A percentile compares a stretch with the other conserved stretches of the same genome.
These are phyloP conservation scores for Aphaenogaster floridana DNA, from an alignment of 1,140 invertebrate species.

Conservation along the genomic window DNA sequence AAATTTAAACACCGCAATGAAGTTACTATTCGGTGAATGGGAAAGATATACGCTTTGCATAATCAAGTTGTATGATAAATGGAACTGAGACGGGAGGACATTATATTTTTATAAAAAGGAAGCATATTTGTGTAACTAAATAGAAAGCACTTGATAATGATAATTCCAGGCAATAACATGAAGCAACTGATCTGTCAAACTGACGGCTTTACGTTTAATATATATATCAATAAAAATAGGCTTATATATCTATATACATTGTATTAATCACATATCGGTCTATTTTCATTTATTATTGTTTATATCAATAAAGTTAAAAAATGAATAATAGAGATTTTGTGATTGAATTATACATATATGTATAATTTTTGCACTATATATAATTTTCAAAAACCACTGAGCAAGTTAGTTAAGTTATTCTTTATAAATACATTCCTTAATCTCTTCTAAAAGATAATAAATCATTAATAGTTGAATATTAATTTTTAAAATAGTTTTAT, in stretches of 20 bases:
- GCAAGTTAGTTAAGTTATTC: no score
- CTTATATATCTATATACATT: no score
- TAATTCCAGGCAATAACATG: background rate
- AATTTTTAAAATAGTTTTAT: no score
- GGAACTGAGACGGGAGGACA: conserved; percentile 58
- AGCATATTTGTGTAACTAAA: background rate
- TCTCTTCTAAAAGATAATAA: no score
- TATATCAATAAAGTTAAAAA: background rate
- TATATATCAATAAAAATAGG: background rate
- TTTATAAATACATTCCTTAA: no score
- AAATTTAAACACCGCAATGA: conserved; percentile 1
- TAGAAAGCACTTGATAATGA: background rate
- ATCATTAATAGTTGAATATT: no score
- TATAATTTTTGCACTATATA: no score
- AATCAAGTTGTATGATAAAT: conserved; percentile 78
- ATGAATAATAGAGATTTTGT: background rate
- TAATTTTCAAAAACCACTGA: no score
- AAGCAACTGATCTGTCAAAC: background rate
- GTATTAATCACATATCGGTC: no score
- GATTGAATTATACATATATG: no score
- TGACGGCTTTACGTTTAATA: background rate
- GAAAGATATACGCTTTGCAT: conserved; percentile 47
- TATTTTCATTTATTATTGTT: no score
- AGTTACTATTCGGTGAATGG: background rate
- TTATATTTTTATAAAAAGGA: conserved; percentile 74